A percentile compares a stretch with the other conserved stretches of the same genome.
phyloP scores from a whole-genome alignment of 2,113 vertebrate species.

The Megaleporinus macrocephalus region DNA sequence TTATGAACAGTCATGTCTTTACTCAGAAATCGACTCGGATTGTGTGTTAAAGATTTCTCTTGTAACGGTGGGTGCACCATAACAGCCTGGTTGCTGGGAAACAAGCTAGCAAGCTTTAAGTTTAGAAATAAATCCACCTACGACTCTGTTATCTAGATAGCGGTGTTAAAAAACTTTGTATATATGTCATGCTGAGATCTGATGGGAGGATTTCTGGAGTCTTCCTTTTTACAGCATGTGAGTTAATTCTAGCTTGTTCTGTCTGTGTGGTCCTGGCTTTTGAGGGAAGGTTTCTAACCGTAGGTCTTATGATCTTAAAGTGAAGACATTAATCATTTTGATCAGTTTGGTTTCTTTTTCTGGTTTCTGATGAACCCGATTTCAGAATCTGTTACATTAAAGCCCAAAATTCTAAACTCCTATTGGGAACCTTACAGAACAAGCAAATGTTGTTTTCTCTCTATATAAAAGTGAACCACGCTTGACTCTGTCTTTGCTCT shows the following conservation, averaged over 20 bases:
- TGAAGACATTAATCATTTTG: too few species aligned
- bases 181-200: background rate
- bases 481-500: background rate
- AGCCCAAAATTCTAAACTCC: too few species aligned
- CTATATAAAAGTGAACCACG: background rate
- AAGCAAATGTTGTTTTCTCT: background rate
- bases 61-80: background rate
- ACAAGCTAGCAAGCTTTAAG: slow-evolving; percentile 17
- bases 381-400: too few species aligned
- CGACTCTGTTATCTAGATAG: background rate
- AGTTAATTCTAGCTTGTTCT: background rate
- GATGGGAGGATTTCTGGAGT: background rate
- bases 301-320: background rate
- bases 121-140: slow-evolving; percentile 28
- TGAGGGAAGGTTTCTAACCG: background rate
- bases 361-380: fast-evolving
- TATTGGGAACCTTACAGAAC: too few species aligned
- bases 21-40: too few species aligned
- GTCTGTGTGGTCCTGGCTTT: background rate
- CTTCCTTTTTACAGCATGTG: background rate
- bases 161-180: background rate
- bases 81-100: slow-evolving; percentile 51
- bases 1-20: too few species aligned
- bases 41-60: too few species aligned
- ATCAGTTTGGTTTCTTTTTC: too few species aligned